Conservation (phyloP, 2,113 vertebrate genomes). For the Rhea pennata region DNA sequence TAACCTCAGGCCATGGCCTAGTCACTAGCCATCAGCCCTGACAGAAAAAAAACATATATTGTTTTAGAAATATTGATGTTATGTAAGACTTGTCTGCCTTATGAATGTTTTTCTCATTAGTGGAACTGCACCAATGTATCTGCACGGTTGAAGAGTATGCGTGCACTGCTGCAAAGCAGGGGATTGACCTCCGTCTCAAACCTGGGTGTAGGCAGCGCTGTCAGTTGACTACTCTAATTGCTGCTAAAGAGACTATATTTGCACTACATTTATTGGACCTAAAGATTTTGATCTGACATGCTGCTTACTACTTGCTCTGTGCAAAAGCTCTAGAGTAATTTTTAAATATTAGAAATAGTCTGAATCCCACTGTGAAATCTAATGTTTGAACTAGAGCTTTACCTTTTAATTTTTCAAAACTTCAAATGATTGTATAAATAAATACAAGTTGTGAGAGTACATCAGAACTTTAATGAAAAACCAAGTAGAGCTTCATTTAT, state of each 20-base stretch:
- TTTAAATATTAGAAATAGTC: not conserved
- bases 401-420: conserved; percentile 9
- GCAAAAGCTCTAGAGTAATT: not conserved
- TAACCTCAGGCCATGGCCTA: not conserved
- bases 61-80: not conserved
- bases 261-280: not conserved
- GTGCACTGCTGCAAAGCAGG: not conserved
- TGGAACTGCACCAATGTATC: not conserved
- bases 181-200: not conserved
- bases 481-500: not conserved
- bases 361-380: not conserved
- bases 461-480: conserved; percentile 16
- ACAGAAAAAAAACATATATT: not conserved
- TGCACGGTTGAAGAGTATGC: not conserved
- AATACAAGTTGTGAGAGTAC: not conserved
- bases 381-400: not conserved
- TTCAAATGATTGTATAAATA: not conserved
- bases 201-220: not conserved
- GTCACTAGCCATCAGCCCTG: not conserved
- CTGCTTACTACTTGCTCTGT: not conserved
- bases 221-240: not conserved
- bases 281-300: not conserved
- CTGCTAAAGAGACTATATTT: not conserved
- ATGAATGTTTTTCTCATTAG: not conserved
- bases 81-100: not conserved